Conservation (phyloP, 2,113 vertebrate genomes). For the Embiotoca jacksoni region DNA sequence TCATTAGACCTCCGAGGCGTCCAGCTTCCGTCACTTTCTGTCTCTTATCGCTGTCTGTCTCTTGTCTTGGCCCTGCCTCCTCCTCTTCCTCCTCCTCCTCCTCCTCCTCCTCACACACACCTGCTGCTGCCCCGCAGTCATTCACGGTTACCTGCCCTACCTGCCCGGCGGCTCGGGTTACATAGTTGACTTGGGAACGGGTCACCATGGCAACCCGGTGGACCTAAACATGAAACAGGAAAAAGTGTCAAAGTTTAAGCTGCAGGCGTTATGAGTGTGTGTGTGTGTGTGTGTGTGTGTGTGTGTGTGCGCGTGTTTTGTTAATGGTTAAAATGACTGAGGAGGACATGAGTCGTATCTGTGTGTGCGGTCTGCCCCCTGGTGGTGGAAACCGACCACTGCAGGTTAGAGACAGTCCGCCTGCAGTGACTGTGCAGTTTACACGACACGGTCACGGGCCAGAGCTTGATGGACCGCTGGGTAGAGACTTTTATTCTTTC, state of each 20-base stretch:
- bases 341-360: not conserved
- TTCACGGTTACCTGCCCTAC: conserved; percentile 69
- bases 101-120: conserved; percentile 37
- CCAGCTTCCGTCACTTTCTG: not conserved
- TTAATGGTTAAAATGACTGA: not conserved
- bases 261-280: no score
- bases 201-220: conserved; percentile 50
- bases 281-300: no score
- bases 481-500: no score
- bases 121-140: conserved; percentile 58
- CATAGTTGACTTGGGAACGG: conserved; percentile 44
- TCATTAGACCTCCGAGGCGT: not conserved
- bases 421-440: conserved; percentile 23
- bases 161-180: conserved; percentile 76
- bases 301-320: no score
- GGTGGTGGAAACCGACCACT: conserved; percentile 51
- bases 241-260: conserved; percentile 66
- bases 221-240: conserved; percentile 11
- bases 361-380: conserved; percentile 61
- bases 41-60: not conserved
- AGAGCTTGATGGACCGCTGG: no score
- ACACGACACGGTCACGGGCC: not conserved
- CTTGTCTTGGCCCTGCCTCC: not conserved
- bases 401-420: conserved; percentile 30
- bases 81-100: conserved; percentile 14